Evolutionary conservation across 30 jellyfish, hydroid and myxozoan genomes (phyloP).

Genomic region (Turritopsis rubra): DNA sequence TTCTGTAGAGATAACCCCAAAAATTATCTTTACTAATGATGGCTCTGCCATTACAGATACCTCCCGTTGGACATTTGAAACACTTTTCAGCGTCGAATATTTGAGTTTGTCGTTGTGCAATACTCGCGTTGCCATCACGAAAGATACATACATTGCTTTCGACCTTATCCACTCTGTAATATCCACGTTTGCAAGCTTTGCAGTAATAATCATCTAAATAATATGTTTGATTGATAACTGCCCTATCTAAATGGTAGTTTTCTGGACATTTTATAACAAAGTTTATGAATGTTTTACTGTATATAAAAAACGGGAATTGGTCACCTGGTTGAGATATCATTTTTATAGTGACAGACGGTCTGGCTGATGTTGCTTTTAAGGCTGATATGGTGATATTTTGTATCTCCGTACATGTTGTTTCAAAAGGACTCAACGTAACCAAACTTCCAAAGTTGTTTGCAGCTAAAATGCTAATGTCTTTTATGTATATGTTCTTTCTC

Average conservation of each 20-base stretch:
- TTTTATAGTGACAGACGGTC: background rate
- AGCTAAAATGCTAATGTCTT: background rate
- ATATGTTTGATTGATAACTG: background rate
- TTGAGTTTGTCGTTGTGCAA: background rate
- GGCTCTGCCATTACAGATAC: background rate
- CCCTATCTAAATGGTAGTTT: background rate
- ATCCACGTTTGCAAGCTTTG: background rate
- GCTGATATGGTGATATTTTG: background rate
- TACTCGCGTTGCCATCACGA: background rate
- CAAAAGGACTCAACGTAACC: background rate
- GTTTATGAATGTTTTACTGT: background rate
- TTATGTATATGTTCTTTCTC: background rate
- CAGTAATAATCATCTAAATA: background rate
- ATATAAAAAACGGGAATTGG: background rate
- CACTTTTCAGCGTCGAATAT: background rate
- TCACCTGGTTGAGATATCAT: background rate
- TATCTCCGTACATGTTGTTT: background rate
- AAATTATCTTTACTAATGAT: background rate
- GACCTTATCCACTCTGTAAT: background rate
- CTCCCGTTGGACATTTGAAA: background rate
- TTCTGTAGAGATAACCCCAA: constrained; percentile 26
- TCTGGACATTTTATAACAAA: background rate
- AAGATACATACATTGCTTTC: background rate
- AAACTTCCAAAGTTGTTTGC: background rate
- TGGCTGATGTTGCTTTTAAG: background rate